Conservation (phyloP, 2,113 vertebrate genomes). For the Lepisosteus oculatus region DNA sequence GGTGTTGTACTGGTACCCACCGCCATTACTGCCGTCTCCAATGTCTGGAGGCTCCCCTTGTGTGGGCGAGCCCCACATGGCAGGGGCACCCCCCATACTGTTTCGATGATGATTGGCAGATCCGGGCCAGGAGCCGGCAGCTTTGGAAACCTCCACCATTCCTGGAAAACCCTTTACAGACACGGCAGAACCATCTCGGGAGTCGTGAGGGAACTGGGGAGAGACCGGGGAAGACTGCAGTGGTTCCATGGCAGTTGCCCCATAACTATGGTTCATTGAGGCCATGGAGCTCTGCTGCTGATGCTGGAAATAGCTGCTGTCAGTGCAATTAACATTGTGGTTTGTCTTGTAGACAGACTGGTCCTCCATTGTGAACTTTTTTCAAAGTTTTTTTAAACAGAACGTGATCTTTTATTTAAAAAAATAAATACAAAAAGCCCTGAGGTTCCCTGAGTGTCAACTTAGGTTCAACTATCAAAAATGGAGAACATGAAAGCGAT, state of each 20-base stretch:
- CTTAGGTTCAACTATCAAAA: no score
- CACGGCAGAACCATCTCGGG: slow-evolving; percentile 51
- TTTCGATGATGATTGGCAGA: slow-evolving; percentile 68
- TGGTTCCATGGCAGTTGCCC: slow-evolving; percentile 61
- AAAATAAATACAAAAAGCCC: no score
- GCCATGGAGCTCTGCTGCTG: slow-evolving; percentile 57
- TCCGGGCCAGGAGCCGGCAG: slow-evolving; percentile 61
- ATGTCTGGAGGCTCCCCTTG: slow-evolving; percentile 56
- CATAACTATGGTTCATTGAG: slow-evolving; percentile 67
- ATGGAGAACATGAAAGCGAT: no score
- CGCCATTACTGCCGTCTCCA: neutral
- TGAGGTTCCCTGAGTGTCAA: no score
- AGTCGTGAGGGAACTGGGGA: slow-evolving; percentile 69
- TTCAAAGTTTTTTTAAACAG: no score
- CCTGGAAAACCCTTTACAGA: slow-evolving; percentile 63
- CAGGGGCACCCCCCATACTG: slow-evolving; percentile 58
- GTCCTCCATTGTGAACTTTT: slow-evolving; percentile 64
- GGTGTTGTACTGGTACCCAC: slow-evolving; percentile 54
- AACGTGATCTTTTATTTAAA: no score
- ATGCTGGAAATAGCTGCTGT: slow-evolving; percentile 70
- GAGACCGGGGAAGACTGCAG: slow-evolving; percentile 69
- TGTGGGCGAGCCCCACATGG: slow-evolving; percentile 65
- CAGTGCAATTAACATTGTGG: slow-evolving; percentile 59
- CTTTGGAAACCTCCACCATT: slow-evolving; percentile 63
- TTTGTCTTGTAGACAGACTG: slow-evolving; percentile 76